Base-by-base conservation (phyloP, 2,113 vertebrate genomes). In the Proterorhinus semilunaris region DNA sequence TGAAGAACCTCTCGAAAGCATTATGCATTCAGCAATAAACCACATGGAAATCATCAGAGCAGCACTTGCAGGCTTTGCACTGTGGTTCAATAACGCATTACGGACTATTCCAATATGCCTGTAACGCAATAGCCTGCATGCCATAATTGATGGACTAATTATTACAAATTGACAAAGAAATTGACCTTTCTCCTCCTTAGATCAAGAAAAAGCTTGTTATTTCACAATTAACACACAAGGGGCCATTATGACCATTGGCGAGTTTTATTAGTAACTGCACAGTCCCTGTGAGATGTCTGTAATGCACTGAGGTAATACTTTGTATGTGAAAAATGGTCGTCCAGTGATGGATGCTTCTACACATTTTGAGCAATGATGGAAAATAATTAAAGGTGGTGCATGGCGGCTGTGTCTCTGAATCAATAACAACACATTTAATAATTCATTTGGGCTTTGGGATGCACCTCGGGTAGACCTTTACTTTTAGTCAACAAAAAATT, bases 401-500 rank as follows among this genome's bases (percentile, higher is more conserved):
- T 36, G 16, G 16, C 46, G 16, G 62, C 44, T 10, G 45, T 48
- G 62, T 45, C n/a, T 10, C n/a, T 10, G 46, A 63, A 63, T 63
- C 62, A 21, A 63, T 63, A 63, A 47, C n/a, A 63, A 63, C 62
- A 63, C 46, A 48, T 63, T 63, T 47, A 63, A 63, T 63, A 48
- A 63, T 48, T 63, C 46, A 63, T 63, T 63, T 63, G 62, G 16
- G 46, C 10, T 63, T 63, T 48, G 16, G 48, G 62, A 47, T 48
- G 44, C 62, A 21, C n/a, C 10, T 4, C 45, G 17, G 62, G 62
- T 48, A 63, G 44, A 46, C 13, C 9, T 10, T 10, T 10, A 63
- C 9, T 63, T 63, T 63, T 17, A 6, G n/a, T 48, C n/a, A 61
- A 48, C 16, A 48, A 48, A 61, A 63, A 48, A 16, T 48, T 63